Evolutionary conservation across 2,888 invertebrate genomes (phyloP), one percentile per base, ranked within the genome.

Genomic region (Orthonychiurus folsomi): DNA sequence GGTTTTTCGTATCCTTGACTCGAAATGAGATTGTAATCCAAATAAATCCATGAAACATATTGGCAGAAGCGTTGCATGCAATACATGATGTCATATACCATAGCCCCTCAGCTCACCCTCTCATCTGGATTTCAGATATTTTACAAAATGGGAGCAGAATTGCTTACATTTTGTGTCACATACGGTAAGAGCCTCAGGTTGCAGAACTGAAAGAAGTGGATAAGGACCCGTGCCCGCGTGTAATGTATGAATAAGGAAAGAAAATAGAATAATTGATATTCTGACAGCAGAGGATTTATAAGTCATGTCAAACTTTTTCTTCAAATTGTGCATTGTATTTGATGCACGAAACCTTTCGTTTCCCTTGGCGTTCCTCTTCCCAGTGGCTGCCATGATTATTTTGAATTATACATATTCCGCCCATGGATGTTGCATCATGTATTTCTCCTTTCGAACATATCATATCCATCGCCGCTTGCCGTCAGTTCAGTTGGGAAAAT

Each of bases 261-360:
- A 15, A 37, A 37, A 37, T 37, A 37, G 15, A 37, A 37, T 37
- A 37, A 37, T 37, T 37, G 37, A 37, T 9, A 37, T 37, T 37
- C 37, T 9, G 37, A 37, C 5, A 37, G 37, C 15, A 15, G 15
- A 37, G 9, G 37, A 37, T 37, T 37, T 37, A 37, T 37, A 37
- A 37, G 37, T 37, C 37, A 37, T 37, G 37, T 37, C 37, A 37
- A 37, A 37, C 37, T 37, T 37, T 37, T 37, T 37, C 37, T 37
- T 15, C 15, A 15, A 37, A 37, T 15, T 37, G 5, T 37, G n/a
- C n/a, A n/a, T n/a, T n/a, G n/a, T n/a, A n/a, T n/a, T n/a, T n/a
- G n/a, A n/a, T n/a, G n/a, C n/a, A n/a, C n/a, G n/a, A n/a, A n/a
- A n/a, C n/a, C n/a, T n/a, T n/a, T n/a, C n/a, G n/a, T n/a, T n/a